Base-by-base conservation (phyloP, 2,113 vertebrate genomes). In the Alligator mississippiensis region DNA sequence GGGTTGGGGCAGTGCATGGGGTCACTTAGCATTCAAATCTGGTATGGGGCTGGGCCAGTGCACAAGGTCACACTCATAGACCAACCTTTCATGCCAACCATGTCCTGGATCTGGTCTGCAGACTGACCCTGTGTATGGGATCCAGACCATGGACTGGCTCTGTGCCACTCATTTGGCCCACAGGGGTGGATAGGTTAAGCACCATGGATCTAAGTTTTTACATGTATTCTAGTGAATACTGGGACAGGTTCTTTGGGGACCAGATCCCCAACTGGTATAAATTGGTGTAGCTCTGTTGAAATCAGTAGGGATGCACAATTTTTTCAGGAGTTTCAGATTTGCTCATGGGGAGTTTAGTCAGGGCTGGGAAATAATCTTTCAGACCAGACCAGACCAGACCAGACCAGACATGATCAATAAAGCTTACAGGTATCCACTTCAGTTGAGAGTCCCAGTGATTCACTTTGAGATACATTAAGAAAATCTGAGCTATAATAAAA, bases 291-390 rank as follows among this genome's bases (percentile, higher is more conserved):
- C 13, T 89, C 5, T 64, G 79, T 24, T 28, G 55, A 93, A 87
- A 11, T 4, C 19, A 74, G 10, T 47, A 47, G 47, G 27, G 27
- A 60, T 80, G 9, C 47, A 47, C 47, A 47, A 47, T 68, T 30
- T 85, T 91, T 83, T 78, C 38, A 78, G 9, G 19, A 62, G 34
- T 22, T 85, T 82, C 89, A 85, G 19, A 89, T 62, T 47, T 38
- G 68, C 2, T 15, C 47, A 12, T 30, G 63, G 66, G 54, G 15
- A 58, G 79, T 9, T 30, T 58, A 70, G 10, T 57, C 24, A 55
- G 57, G 34, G 85, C 80, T 64, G 61, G 12, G 63, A 70, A 90
- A n/a, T 16, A 89, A 11, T 28, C 77, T 74, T 17, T 30, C 70
- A 92, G 10, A 3, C 38, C 80, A 81, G 64, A 47, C 47, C 47